Conservation (phyloP, 2,113 vertebrate species). For the Cyanoliseus patagonus region DNA sequence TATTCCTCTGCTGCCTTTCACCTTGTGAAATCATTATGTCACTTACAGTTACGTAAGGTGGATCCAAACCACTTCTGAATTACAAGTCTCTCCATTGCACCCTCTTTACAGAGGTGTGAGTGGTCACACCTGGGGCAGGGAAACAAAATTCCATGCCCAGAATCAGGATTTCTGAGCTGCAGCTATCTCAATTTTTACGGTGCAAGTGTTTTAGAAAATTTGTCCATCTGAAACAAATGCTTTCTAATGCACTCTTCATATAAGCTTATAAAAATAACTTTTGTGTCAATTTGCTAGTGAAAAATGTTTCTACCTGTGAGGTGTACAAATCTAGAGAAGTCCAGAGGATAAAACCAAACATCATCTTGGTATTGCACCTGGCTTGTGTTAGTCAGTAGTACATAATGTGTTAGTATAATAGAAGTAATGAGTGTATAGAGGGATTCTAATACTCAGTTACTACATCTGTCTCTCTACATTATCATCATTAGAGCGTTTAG, state of each 20-base stretch:
- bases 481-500: constrained; percentile 56
- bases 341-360: not conserved
- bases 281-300: not conserved
- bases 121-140: not conserved
- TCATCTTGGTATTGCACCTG: not conserved
- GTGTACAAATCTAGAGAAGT: not conserved
- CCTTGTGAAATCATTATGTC: not conserved
- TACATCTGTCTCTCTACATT: constrained; percentile 57
- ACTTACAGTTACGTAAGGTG: not conserved
- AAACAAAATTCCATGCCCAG: not conserved
- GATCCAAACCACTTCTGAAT: not conserved
- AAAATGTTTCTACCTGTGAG: not conserved
- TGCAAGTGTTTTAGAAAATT: constrained; percentile 12
- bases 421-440: not conserved
- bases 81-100: not conserved
- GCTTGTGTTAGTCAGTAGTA: not conserved
- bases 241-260: not conserved
- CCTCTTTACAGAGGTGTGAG: not conserved
- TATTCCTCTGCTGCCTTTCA: not conserved
- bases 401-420: not conserved
- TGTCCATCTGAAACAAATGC: not conserved
- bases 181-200: constrained; percentile 25
- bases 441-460: constrained; percentile 2
- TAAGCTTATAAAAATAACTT: not conserved
- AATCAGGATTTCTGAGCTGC: not conserved